phyloP scores from a whole-genome alignment of 2,888 invertebrate species.

The Noctua janthe region DNA sequence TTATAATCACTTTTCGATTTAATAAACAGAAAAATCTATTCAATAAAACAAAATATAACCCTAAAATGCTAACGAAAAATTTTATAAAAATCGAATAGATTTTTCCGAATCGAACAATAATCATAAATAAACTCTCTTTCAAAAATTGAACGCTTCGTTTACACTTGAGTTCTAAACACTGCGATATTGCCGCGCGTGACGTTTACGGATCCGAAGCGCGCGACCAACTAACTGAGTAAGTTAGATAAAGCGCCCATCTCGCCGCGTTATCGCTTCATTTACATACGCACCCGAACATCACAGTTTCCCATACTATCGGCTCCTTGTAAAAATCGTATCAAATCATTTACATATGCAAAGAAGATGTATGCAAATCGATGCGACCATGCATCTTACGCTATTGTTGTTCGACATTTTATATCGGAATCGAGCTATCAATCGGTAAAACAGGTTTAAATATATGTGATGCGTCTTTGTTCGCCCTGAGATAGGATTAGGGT shows the following conservation, averaged over 20 bases:
- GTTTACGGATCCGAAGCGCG: constrained; percentile 86
- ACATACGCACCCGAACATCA: constrained; percentile 81
- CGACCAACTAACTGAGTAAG: constrained; percentile 84
- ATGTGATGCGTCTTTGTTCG: constrained; percentile 82
- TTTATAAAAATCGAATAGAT: constrained; percentile 26
- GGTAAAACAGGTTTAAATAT: constrained; percentile 88
- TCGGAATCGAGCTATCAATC: constrained; percentile 87
- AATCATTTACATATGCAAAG: constrained; percentile 87
- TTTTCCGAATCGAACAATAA: constrained; percentile 60
- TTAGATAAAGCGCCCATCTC: constrained; percentile 82
- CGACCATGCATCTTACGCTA: constrained; percentile 78
- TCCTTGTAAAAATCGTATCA: constrained; percentile 80
- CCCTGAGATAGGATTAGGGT: constrained; percentile 86
- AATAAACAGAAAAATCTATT: constrained; percentile 29
- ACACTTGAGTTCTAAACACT: constrained; percentile 69
- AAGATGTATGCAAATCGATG: constrained; percentile 87
- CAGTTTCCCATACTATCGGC: constrained; percentile 83
- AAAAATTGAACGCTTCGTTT: constrained; percentile 58
- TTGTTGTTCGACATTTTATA: constrained; percentile 85
- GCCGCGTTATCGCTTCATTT: constrained; percentile 86
- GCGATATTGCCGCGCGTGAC: constrained; percentile 74
- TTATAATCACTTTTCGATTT: constrained; percentile 63
- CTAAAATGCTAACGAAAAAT: constrained; percentile 28
- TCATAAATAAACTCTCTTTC: constrained; percentile 54
- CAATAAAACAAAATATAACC: constrained; percentile 14